Conservation (phyloP, 2,797 vertebrate genomes). For the Notamacropus eugenii region DNA sequence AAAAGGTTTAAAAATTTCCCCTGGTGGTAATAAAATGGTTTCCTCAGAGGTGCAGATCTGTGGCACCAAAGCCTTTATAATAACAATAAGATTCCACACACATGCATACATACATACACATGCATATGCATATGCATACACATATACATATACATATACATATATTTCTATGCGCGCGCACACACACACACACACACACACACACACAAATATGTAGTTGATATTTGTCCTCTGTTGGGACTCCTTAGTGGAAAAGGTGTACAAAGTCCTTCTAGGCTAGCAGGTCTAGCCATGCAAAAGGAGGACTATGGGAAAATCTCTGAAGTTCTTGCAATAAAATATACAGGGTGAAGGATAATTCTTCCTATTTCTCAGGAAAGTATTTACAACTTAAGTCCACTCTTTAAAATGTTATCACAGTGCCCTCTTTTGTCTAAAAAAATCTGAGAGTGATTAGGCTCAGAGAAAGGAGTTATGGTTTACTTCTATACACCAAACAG, state of each 20-base stretch:
- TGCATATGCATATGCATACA: too few species aligned
- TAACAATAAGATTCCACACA: neutral
- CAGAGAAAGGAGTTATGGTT: slow-evolving; percentile 7
- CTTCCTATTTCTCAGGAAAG: slow-evolving; percentile 47
- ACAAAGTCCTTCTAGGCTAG: neutral
- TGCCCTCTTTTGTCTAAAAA: slow-evolving; percentile 89
- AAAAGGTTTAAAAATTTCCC: neutral
- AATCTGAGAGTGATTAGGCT: slow-evolving; percentile 66
- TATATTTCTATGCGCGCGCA: too few species aligned
- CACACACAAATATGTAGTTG: neutral
- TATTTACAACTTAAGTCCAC: slow-evolving; percentile 84
- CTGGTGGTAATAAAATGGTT: neutral
- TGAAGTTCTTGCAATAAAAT: slow-evolving; percentile 54
- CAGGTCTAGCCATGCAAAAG: neutral
- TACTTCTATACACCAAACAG: slow-evolving; percentile 22
- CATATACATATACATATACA: too few species aligned
- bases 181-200: too few species aligned
- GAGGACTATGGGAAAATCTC: neutral
- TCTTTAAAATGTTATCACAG: slow-evolving; percentile 87
- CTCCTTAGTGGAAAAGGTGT: neutral
- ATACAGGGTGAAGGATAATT: slow-evolving; percentile 70
- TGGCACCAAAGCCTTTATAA: neutral
- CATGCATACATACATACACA: too few species aligned
- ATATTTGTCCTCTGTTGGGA: neutral
- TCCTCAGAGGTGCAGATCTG: neutral